Evolutionary conservation across 2,797 vertebrate species (phyloP).

Genomic region (Odontamblyopus rebecca): DNA sequence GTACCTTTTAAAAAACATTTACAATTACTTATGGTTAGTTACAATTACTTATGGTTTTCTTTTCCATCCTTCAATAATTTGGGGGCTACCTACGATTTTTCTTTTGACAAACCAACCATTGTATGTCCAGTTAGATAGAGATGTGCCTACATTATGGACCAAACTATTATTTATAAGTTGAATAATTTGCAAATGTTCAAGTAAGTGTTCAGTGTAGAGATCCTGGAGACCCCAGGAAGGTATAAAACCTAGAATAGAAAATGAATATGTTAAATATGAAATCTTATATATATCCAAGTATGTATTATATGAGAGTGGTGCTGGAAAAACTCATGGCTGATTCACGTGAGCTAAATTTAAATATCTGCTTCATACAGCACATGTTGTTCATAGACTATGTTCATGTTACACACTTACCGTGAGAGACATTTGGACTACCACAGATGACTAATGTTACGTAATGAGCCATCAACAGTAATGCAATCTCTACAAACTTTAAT

Average conservation of each 20-base stretch:
- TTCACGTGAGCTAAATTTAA: constrained; percentile 8
- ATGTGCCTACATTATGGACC: neutral
- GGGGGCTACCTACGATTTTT: neutral
- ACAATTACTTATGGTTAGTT: neutral
- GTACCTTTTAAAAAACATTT: neutral
- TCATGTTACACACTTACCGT: constrained; percentile 2
- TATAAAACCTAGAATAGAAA: too few relatives aligned
- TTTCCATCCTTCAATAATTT: neutral
- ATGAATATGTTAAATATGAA: neutral
- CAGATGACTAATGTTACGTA: neutral
- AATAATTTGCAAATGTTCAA: too few relatives aligned
- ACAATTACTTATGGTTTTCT: too few relatives aligned
- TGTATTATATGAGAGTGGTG: neutral
- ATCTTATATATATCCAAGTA: neutral
- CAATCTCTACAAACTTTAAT: neutral
- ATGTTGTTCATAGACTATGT: neutral
- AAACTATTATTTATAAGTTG: neutral
- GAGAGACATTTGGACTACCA: neutral
- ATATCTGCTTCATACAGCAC: neutral
- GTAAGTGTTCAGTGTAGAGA: too few relatives aligned
- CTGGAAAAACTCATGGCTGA: neutral
- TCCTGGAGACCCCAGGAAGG: too few relatives aligned
- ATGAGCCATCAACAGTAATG: neutral
- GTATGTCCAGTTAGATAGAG: neutral
- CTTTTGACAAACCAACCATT: neutral